phyloP scores from a whole-genome alignment of 2,888 invertebrate genomes.

The Dorcus hopei region DNA sequence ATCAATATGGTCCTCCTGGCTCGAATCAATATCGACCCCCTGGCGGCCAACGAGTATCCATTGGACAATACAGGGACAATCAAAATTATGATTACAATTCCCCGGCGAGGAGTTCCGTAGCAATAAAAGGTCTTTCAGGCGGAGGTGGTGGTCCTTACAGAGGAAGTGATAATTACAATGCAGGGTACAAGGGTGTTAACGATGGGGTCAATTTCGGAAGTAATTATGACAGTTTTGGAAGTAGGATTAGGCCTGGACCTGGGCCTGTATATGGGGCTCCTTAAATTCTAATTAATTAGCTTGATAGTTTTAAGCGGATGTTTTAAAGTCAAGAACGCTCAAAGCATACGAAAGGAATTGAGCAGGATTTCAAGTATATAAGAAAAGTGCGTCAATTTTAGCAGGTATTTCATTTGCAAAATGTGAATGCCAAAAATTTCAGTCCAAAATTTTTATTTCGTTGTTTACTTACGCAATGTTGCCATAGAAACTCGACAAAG shows the following conservation, averaged over 20 bases:
- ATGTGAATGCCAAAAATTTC: no score
- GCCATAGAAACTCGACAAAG: no score
- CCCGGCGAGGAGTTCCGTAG: slow-evolving; percentile 3
- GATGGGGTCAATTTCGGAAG: slow-evolving; percentile 9
- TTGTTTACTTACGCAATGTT: no score
- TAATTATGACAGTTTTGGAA: slow-evolving; percentile 12
- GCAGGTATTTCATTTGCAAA: no score
- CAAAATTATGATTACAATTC: slow-evolving; percentile 12
- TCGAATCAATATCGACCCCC: no score
- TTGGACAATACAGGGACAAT: slow-evolving; percentile 3
- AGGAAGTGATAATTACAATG: slow-evolving; percentile 16
- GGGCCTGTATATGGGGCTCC: slow-evolving; percentile 31
- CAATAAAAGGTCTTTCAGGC: slow-evolving; percentile 35
- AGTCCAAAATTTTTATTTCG: no score
- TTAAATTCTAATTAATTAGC: slow-evolving; percentile 16
- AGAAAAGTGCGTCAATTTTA: no score
- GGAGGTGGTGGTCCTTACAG: slow-evolving; percentile 25
- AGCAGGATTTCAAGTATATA: no score
- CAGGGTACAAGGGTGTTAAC: slow-evolving; percentile 16
- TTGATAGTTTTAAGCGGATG: neutral
- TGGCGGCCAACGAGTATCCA: neutral
- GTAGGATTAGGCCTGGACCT: slow-evolving; percentile 22
- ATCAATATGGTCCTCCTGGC: no score
- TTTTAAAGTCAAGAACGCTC: neutral
- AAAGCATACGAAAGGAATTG: no score